Percentiles rank a stretch among this genome's conserved stretches.
Conservation (phyloP, 2,888 invertebrate genomes). For the Penaeus monodon region DNA sequence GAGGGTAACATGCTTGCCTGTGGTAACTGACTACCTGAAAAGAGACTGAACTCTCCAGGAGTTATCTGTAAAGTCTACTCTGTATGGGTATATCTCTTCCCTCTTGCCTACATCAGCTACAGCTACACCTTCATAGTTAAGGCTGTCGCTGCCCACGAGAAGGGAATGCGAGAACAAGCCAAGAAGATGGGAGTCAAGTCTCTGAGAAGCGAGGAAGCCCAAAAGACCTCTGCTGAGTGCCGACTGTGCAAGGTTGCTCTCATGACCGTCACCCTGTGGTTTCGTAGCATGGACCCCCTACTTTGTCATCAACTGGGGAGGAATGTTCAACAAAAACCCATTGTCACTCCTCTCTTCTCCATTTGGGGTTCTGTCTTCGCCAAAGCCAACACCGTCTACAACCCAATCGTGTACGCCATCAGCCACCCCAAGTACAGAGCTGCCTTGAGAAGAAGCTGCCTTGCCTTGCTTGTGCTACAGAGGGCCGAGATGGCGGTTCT, state of each 20-base stretch:
- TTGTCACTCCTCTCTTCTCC: slow-evolving; percentile 62
- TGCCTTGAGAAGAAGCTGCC: slow-evolving; percentile 60
- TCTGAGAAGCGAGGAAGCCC: slow-evolving; percentile 58
- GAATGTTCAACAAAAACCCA: slow-evolving; percentile 65
- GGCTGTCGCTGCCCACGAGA: slow-evolving; percentile 67
- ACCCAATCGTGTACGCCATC: slow-evolving; percentile 67
- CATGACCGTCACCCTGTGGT: slow-evolving; percentile 65
- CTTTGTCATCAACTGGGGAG: slow-evolving; percentile 67
- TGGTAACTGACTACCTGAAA: slow-evolving; percentile 69
- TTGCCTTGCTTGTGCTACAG: slow-evolving; percentile 14
- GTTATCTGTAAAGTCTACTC: slow-evolving; percentile 65
- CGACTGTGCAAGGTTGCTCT: slow-evolving; percentile 66
- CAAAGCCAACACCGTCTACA: slow-evolving; percentile 70
- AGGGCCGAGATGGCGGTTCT: too few relatives aligned
- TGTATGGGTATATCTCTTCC: slow-evolving; percentile 56
- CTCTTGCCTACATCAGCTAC: slow-evolving; percentile 68
- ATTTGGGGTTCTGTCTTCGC: slow-evolving; percentile 70
- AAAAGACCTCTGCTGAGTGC: slow-evolving; percentile 64
- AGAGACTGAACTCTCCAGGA: slow-evolving; percentile 44
- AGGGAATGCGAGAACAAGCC: slow-evolving; percentile 67
- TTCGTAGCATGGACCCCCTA: slow-evolving; percentile 68
- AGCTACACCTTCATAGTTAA: slow-evolving; percentile 70
- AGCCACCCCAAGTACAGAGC: slow-evolving; percentile 67
- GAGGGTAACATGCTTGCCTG: slow-evolving; percentile 71
- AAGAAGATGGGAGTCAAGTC: slow-evolving; percentile 66